Conservation (phyloP, 2,113 vertebrate species). For the Oryzias celebensis region DNA sequence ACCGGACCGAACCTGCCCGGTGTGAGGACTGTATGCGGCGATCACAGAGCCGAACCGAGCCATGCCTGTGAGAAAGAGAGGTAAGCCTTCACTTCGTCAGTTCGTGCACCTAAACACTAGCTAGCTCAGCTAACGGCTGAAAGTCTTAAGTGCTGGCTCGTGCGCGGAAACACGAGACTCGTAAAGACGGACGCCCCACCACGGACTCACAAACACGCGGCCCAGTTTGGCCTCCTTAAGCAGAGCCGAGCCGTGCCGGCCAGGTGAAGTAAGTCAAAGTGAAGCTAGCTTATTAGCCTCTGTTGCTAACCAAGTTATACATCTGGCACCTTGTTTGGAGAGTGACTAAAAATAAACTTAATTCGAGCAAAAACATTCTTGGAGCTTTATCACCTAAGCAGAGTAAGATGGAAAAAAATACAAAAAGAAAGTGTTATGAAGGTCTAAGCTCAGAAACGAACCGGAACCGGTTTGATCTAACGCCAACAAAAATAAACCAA, state of each 20-base stretch:
- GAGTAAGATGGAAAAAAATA: no score
- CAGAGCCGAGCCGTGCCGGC: slow-evolving; percentile 14
- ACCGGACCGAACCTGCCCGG: neutral
- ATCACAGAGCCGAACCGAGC: slow-evolving; percentile 16
- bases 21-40: slow-evolving; percentile 35
- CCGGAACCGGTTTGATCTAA: no score
- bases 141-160: slow-evolving; percentile 29
- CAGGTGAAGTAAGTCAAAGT: slow-evolving; percentile 53
- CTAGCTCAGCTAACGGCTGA: slow-evolving; percentile 52
- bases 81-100: slow-evolving; percentile 75
- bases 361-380: slow-evolving; percentile 35
- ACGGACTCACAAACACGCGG: neutral
- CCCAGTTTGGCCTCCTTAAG: neutral
- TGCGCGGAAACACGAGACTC: slow-evolving; percentile 1
- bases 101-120: slow-evolving; percentile 12
- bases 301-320: slow-evolving; percentile 59
- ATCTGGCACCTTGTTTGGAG: slow-evolving; percentile 48
- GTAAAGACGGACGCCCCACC: neutral
- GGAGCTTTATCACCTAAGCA: no score
- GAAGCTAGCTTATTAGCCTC: slow-evolving; percentile 55
- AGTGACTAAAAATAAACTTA: slow-evolving; percentile 61
- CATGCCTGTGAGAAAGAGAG: slow-evolving; percentile 93
- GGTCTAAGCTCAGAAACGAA: no score
- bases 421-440: no score
- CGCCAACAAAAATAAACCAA: no score